phyloP scores from a whole-genome alignment of 2,113 vertebrate genomes.

The Chionomys nivalis region DNA sequence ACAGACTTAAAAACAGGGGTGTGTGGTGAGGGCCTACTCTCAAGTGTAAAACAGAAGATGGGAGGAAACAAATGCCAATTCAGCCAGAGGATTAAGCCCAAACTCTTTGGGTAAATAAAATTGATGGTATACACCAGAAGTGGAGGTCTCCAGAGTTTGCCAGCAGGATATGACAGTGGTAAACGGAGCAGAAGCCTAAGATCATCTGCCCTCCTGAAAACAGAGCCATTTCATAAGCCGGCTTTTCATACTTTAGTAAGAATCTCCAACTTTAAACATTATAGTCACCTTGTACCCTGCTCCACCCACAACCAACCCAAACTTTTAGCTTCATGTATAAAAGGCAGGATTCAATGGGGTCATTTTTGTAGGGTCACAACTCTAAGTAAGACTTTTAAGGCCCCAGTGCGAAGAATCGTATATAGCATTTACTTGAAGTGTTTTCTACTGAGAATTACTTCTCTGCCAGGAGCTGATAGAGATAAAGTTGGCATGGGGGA shows the following conservation, averaged over 20 bases:
- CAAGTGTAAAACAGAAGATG: slow-evolving; percentile 54
- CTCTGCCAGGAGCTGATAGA: background rate
- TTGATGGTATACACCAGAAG: background rate
- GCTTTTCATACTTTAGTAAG: background rate
- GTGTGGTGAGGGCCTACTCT: slow-evolving; percentile 25
- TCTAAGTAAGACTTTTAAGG: background rate
- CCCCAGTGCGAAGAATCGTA: background rate
- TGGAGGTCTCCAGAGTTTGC: background rate
- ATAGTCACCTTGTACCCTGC: background rate
- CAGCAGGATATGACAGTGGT: background rate
- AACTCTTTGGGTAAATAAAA: slow-evolving; percentile 37
- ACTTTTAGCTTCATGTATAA: background rate
- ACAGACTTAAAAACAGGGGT: slow-evolving; percentile 59
- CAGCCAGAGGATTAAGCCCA: slow-evolving; percentile 44
- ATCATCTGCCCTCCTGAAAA: background rate
- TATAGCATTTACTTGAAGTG: background rate
- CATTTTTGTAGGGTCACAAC: background rate
- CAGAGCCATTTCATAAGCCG: background rate
- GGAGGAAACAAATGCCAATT: slow-evolving; percentile 56
- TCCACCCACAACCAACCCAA: background rate
- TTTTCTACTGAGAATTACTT: background rate
- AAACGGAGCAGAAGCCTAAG: background rate
- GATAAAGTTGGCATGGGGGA: background rate
- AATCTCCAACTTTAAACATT: background rate
- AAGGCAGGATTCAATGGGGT: background rate